These are phyloP conservation scores for Radopholus similis DNA, from an alignment of 1,140 invertebrate species.

Conservation along the genomic window DNA sequence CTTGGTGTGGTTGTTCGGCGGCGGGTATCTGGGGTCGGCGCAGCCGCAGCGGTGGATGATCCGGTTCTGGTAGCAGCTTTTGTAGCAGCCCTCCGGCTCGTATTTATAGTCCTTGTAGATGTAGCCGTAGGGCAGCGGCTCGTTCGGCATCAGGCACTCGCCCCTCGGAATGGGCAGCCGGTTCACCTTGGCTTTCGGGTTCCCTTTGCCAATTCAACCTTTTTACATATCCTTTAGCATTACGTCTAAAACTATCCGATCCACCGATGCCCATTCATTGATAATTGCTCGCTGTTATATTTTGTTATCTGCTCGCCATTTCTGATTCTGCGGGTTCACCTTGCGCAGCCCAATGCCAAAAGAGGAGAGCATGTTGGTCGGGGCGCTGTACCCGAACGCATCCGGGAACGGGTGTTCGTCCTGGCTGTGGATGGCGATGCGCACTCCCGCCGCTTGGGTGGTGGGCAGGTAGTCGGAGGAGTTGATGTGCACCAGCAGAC, in stretches of 20 bases:
- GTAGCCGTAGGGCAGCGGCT: conserved; percentile 32
- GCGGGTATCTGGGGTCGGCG: conserved; percentile 55
- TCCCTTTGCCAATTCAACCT: neutral
- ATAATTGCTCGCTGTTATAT: neutral
- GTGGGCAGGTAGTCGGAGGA: conserved; percentile 54
- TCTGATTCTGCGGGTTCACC: no score
- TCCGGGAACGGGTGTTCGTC: conserved; percentile 43
- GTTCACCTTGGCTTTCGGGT: conserved; percentile 52
- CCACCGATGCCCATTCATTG: neutral
- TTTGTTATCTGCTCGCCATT: neutral
- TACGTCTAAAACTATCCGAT: neutral
- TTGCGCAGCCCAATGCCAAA: conserved; percentile 53
- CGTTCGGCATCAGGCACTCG: conserved; percentile 42
- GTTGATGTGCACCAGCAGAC: conserved; percentile 53
- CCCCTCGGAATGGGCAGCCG: conserved; percentile 39
- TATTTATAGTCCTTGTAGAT: conserved; percentile 56
- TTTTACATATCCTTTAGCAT: neutral
- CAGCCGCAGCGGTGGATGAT: conserved; percentile 50
- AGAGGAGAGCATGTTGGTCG: conserved; percentile 45
- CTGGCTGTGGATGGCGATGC: conserved; percentile 51
- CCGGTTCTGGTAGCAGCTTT: conserved; percentile 51
- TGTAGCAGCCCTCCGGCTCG: conserved; percentile 59
- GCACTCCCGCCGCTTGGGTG: conserved; percentile 51
- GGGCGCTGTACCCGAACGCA: conserved; percentile 49
- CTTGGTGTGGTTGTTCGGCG: conserved; percentile 41